phyloP scores from a whole-genome alignment of 2,113 vertebrate genomes.

The Chaetodon trifascialis region DNA sequence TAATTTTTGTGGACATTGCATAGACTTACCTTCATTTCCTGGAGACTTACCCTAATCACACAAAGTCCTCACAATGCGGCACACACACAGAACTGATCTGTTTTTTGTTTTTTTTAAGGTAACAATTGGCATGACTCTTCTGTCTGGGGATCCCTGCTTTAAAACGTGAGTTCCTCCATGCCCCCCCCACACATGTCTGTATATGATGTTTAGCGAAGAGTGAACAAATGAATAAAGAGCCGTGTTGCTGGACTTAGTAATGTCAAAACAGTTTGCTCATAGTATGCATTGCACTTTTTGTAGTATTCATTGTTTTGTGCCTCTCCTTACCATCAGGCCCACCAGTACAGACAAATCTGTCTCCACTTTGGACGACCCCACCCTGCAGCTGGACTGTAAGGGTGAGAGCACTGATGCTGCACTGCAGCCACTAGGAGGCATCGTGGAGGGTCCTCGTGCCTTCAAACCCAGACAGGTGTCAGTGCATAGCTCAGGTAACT shows the following conservation, averaged over 20 bases:
- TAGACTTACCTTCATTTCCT: no score
- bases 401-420: slow-evolving; percentile 87
- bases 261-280: no score
- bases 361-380: slow-evolving; percentile 87
- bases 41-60: no score
- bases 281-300: not conserved
- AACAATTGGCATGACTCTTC: slow-evolving; percentile 93
- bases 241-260: not conserved
- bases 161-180: slow-evolving; percentile 90
- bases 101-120: slow-evolving; percentile 83
- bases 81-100: not conserved
- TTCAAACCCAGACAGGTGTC: slow-evolving; percentile 60
- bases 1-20: no score
- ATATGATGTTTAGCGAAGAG: not conserved
- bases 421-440: slow-evolving; percentile 73
- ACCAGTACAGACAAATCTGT: slow-evolving; percentile 92
- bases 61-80: no score
- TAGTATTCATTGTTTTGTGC: not conserved
- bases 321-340: slow-evolving; percentile 64
- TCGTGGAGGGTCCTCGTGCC: not conserved
- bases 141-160: slow-evolving; percentile 98
- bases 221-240: not conserved
- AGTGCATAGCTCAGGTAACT: slow-evolving; percentile 59
- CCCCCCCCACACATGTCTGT: not conserved
- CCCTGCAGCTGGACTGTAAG: slow-evolving; percentile 94